Evolutionary conservation across 2,797 vertebrate genomes (phyloP).

Genomic region (Crocodylus rhombifer): DNA sequence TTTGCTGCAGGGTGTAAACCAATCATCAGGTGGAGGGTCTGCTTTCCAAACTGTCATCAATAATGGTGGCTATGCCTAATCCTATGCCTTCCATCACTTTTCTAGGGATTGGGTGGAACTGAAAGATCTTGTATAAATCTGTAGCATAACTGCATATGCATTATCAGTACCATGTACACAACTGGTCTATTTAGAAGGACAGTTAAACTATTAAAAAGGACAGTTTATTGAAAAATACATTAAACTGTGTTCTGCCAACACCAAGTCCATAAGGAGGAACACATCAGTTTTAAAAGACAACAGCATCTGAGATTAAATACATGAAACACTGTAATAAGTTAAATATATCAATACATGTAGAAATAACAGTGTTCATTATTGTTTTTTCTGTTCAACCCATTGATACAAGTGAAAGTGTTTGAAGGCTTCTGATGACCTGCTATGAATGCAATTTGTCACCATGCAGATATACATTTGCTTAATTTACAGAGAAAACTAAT

Average conservation of each 20-base stretch:
- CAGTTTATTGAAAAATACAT: background rate
- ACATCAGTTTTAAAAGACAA: background rate
- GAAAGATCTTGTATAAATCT: background rate
- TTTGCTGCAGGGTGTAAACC: background rate
- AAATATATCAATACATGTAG: background rate
- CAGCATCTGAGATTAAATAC: background rate
- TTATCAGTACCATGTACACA: background rate
- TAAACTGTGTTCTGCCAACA: background rate
- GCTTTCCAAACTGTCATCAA: background rate
- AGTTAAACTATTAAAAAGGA: background rate
- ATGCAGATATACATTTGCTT: background rate
- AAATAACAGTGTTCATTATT: background rate
- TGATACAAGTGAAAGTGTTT: background rate
- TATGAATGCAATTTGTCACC: background rate
- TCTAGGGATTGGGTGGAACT: background rate
- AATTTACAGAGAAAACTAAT: background rate
- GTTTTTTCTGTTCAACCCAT: background rate
- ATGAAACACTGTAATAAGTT: background rate
- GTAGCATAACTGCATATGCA: background rate
- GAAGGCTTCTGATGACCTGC: background rate
- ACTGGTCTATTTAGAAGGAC: background rate
- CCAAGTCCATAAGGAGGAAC: background rate
- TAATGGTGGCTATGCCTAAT: background rate
- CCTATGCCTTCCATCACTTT: background rate
- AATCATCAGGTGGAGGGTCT: background rate